Evolutionary conservation across 2,797 vertebrate species (phyloP).

Genomic region (Ctenopoma kingsleyae): DNA sequence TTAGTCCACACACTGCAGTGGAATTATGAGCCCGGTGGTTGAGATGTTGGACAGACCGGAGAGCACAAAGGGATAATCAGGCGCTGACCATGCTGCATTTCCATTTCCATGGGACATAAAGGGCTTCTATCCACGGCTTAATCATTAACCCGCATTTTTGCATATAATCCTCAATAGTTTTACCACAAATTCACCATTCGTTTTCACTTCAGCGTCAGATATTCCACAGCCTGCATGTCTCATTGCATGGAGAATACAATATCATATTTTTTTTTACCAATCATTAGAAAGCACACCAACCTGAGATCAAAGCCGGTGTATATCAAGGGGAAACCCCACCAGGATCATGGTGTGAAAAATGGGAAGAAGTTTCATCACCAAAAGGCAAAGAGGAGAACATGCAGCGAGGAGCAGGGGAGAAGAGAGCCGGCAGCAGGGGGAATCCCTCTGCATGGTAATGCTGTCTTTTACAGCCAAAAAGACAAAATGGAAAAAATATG

Average conservation of each 20-base stretch:
- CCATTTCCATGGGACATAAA: slow-evolving; percentile 72
- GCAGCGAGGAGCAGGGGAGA: slow-evolving; percentile 80
- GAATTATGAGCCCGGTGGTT: slow-evolving; percentile 44
- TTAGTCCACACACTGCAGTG: slow-evolving; percentile 35
- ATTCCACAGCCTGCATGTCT: slow-evolving; percentile 4
- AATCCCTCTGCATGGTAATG: slow-evolving; percentile 92
- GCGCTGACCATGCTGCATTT: slow-evolving; percentile 63
- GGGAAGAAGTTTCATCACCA: slow-evolving; percentile 84
- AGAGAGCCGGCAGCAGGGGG: slow-evolving; percentile 78
- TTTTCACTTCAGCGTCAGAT: slow-evolving; percentile 30
- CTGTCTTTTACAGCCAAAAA: slow-evolving; percentile 89
- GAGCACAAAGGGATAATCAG: slow-evolving; percentile 66
- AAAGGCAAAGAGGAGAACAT: slow-evolving; percentile 84
- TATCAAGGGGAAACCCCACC: slow-evolving; percentile 57
- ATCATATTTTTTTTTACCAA: background rate
- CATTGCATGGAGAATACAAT: slow-evolving; percentile 1
- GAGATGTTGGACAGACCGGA: slow-evolving; percentile 25
- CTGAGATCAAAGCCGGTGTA: slow-evolving; percentile 54
- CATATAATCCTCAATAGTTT: slow-evolving; percentile 39
- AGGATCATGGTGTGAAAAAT: slow-evolving; percentile 77
- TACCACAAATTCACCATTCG: slow-evolving; percentile 22
- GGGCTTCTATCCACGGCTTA: slow-evolving; percentile 71
- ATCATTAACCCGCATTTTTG: slow-evolving; percentile 76
- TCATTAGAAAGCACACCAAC: slow-evolving; percentile 28
- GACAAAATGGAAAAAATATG: slow-evolving; percentile 80